Evolutionary conservation across 2,797 vertebrate genomes (phyloP).

Genomic region (Bryconaethiops microstoma): DNA sequence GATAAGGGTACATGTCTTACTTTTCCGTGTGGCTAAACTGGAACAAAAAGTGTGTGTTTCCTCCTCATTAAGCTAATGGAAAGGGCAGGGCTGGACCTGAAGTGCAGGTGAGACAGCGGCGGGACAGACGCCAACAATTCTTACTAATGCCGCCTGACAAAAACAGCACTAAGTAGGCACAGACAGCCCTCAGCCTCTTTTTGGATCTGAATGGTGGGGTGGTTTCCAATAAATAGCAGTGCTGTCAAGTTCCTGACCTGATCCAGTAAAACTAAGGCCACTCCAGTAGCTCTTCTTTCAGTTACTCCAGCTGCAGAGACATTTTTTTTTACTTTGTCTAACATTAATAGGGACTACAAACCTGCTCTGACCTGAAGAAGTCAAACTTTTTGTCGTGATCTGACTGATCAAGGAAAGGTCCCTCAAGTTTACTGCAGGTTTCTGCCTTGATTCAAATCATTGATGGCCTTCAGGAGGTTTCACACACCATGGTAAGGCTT

Average conservation of each 20-base stretch:
- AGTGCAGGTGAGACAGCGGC: background rate
- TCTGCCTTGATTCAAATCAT: constrained; percentile 6
- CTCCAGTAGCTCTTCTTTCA: background rate
- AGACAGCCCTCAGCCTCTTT: constrained; percentile 18
- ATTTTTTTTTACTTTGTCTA: background rate
- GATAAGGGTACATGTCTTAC: background rate
- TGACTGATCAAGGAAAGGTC: background rate
- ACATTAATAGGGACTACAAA: background rate
- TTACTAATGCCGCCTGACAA: constrained; percentile 12
- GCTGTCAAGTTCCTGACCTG: constrained; percentile 4
- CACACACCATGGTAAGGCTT: constrained; percentile 30
- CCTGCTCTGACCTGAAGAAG: background rate
- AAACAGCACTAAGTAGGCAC: background rate
- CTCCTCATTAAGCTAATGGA: constrained; percentile 41
- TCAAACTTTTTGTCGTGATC: background rate
- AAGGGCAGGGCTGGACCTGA: constrained; percentile 11
- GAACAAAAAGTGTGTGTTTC: constrained; percentile 44
- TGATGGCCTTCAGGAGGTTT: constrained; percentile 28
- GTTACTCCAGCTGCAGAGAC: background rate
- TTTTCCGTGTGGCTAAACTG: constrained; percentile 38
- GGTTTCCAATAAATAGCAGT: constrained; percentile 41
- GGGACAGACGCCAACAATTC: constrained; percentile 2
- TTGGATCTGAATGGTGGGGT: constrained; percentile 1
- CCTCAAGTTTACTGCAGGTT: background rate
- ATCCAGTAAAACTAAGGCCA: background rate